Conservation (phyloP, 1,140 invertebrate species). For the Ectropis grisescens region DNA sequence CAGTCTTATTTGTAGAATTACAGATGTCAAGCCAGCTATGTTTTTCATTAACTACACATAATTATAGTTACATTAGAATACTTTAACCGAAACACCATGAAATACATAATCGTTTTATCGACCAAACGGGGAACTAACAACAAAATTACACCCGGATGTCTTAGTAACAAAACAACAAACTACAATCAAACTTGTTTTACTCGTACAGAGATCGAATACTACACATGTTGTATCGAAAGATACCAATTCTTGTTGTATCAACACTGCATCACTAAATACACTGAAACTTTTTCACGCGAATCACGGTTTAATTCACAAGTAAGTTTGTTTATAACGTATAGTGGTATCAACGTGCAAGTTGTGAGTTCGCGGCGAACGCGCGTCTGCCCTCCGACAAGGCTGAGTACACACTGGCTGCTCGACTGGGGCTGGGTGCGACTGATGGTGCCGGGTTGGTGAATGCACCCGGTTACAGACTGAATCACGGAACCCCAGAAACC, state of each 20-base stretch:
- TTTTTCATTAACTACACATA: constrained; percentile 16
- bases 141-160: constrained; percentile 45
- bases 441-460: constrained; percentile 25
- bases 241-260: constrained; percentile 36
- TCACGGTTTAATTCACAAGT: constrained; percentile 35
- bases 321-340: constrained; percentile 38
- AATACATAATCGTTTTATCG: constrained; percentile 6
- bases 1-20: no score
- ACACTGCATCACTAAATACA: constrained; percentile 28
- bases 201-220: constrained; percentile 37
- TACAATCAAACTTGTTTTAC: constrained; percentile 53
- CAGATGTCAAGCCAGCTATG: no score
- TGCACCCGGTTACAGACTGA: no score
- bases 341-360: constrained; percentile 19
- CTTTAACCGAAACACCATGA: constrained; percentile 4
- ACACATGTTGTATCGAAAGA: constrained; percentile 22
- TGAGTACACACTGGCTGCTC: constrained; percentile 31
- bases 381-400: constrained; percentile 31
- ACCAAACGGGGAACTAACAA: constrained; percentile 17
- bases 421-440: constrained; percentile 3
- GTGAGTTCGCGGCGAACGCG: constrained; percentile 14
- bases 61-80: constrained; percentile 1
- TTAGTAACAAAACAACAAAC: constrained; percentile 59
- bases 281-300: constrained; percentile 29
- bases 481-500: constrained; percentile 47